phyloP scores from a whole-genome alignment of 1,140 invertebrate species.

The Calephelis nemesis region DNA sequence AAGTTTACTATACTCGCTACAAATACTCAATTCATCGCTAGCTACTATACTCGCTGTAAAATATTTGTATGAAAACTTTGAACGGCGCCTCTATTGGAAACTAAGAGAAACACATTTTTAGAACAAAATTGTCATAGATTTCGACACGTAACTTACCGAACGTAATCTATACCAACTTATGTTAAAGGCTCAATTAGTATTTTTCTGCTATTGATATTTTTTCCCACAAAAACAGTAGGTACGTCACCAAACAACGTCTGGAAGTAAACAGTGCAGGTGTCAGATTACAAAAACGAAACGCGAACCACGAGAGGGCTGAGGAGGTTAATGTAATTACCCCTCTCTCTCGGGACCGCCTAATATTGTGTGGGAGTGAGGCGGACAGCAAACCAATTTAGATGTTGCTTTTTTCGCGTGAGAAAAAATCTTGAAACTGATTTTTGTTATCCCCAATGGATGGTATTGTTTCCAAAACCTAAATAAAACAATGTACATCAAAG shows the following conservation, averaged over 20 bases:
- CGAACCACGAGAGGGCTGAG: conserved; percentile 61
- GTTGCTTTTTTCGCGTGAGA: conserved; percentile 76
- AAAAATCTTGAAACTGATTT: conserved; percentile 74
- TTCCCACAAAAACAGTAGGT: conserved; percentile 22
- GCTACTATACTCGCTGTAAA: no score
- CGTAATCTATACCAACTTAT: no score
- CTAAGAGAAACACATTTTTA: no score
- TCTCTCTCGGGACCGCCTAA: conserved; percentile 73
- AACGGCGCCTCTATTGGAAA: no score
- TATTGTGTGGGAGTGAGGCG: conserved; percentile 66
- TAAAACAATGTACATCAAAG: no score
- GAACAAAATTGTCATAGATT: no score
- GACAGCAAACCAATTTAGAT: conserved; percentile 59
- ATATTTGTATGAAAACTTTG: no score
- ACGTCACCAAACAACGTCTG: conserved; percentile 34
- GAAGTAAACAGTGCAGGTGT: conserved; percentile 72
- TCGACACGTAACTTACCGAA: no score
- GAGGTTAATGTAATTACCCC: conserved; percentile 79
- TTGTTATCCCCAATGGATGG: conserved; percentile 57
- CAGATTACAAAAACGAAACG: conserved; percentile 66
- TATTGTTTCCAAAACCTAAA: conserved; percentile 41
- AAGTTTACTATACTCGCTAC: no score
- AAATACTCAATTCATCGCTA: no score
- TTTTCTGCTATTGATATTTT: not conserved
- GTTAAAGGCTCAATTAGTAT: no score